Percentiles rank a stretch among this genome's conserved stretches.
These are phyloP conservation scores for Aphrocallistes beatrix DNA, from an alignment of 37 sponge, comb jelly and placozoan species.

Conservation along the genomic window DNA sequence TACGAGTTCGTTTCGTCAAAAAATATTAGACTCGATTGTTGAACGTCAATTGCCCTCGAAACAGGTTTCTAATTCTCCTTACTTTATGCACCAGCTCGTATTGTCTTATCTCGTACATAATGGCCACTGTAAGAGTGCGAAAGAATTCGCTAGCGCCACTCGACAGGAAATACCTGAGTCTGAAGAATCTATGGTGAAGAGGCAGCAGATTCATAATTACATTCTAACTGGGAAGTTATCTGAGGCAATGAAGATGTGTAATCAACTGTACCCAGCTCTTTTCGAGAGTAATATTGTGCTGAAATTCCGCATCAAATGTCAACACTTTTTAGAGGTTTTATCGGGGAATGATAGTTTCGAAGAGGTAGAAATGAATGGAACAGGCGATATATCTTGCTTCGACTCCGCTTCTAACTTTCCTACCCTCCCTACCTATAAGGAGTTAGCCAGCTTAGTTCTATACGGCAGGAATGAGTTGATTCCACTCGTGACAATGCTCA, in stretches of 20 bases:
- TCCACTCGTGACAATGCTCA: neutral
- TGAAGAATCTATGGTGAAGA: conserved; percentile 63
- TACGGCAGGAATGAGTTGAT: conserved; percentile 13
- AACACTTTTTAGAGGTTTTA: conserved; percentile 90
- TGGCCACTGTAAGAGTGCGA: conserved; percentile 75
- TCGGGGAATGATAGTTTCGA: conserved; percentile 50
- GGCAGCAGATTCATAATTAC: conserved; percentile 83
- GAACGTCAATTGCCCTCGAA: neutral
- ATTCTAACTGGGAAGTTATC: conserved; percentile 59
- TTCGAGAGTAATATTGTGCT: conserved; percentile 54
- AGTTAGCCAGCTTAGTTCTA: neutral
- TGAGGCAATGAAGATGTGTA: conserved; percentile 50
- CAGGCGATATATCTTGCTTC: neutral
- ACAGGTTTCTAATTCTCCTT: neutral
- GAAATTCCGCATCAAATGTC: conserved; percentile 68
- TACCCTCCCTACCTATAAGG: neutral
- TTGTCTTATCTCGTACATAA: conserved; percentile 91
- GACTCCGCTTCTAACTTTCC: neutral
- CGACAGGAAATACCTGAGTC: conserved; percentile 57
- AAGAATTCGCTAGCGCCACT: conserved; percentile 63
- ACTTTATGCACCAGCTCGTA: conserved; percentile 44
- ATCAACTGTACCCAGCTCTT: conserved; percentile 50
- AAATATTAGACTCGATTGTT: neutral
- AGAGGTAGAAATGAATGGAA: neutral
- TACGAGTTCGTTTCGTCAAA: neutral